Conservation (phyloP, 2,113 vertebrate species). For the Cynopterus brachyotis region DNA sequence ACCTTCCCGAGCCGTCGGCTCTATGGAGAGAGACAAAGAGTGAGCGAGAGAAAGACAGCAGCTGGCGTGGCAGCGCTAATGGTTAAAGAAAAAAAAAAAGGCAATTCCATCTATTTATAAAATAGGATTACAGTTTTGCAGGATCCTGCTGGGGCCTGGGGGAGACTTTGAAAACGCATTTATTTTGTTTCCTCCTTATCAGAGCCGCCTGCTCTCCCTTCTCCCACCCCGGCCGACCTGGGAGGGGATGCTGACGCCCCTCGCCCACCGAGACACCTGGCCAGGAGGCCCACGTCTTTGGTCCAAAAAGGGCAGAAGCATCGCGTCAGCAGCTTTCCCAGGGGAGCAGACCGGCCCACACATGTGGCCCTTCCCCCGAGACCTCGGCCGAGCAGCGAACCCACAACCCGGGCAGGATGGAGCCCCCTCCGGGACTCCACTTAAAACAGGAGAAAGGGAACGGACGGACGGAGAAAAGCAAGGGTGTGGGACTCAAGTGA, state of each 20-base stretch:
- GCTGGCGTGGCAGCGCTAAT: constrained; percentile 33
- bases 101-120: constrained; percentile 70
- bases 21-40: background rate
- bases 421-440: constrained; percentile 11
- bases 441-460: background rate
- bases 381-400: background rate
- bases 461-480: background rate
- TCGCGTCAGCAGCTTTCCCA: background rate
- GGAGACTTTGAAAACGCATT: constrained; percentile 57
- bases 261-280: background rate
- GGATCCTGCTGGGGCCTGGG: constrained; percentile 53
- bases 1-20: background rate
- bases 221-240: background rate
- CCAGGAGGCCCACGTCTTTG: background rate
- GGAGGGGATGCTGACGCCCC: background rate
- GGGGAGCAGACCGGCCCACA: background rate
- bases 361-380: background rate
- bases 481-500: background rate
- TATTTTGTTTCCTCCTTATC: constrained; percentile 59
- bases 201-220: background rate
- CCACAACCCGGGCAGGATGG: background rate
- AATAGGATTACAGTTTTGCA: constrained; percentile 65
- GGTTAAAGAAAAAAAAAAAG: constrained; percentile 1
- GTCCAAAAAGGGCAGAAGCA: background rate
- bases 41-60: background rate